Percentiles rank a stretch among this genome's conserved stretches.
These are phyloP conservation scores for Caenorhabditis sp. DNA, from an alignment of 2,888 invertebrate genomes.

Conservation along the genomic window DNA sequence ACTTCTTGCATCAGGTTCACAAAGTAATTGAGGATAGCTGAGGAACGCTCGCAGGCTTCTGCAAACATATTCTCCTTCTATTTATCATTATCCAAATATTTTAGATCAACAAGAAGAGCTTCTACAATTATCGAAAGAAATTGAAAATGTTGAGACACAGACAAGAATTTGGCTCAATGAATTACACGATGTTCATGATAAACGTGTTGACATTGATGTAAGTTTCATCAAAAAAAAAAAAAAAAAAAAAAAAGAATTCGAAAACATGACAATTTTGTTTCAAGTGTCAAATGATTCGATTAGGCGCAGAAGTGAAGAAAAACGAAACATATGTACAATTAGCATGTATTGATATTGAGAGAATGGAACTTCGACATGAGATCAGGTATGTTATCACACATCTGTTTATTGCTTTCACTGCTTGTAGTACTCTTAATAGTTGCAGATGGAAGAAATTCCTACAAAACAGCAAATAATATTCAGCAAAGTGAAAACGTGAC, in stretches of 20 bases:
- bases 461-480: conserved; percentile 18
- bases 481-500: not conserved
- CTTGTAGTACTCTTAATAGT: not conserved
- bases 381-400: too few species aligned
- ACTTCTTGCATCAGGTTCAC: not conserved
- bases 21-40: not conserved
- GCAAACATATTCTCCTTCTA: too few species aligned
- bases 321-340: conserved; percentile 65
- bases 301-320: conserved; percentile 62
- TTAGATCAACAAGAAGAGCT: conserved; percentile 36
- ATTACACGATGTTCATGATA: conserved; percentile 64
- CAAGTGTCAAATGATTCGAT: conserved; percentile 60
- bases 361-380: conserved; percentile 59
- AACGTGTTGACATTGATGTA: conserved; percentile 63
- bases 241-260: not conserved
- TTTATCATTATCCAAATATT: too few species aligned
- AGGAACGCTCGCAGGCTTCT: too few species aligned
- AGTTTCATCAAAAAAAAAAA: not conserved
- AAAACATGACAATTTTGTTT: conserved; percentile 18
- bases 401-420: not conserved
- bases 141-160: conserved; percentile 52
- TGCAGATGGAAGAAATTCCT: conserved; percentile 52
- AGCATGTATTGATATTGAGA: conserved; percentile 65
- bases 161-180: conserved; percentile 65
- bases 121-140: conserved; percentile 42